These are phyloP conservation scores for Vulpes ferrilata DNA, from an alignment of 2,113 vertebrate genomes.

Conservation along the genomic window DNA sequence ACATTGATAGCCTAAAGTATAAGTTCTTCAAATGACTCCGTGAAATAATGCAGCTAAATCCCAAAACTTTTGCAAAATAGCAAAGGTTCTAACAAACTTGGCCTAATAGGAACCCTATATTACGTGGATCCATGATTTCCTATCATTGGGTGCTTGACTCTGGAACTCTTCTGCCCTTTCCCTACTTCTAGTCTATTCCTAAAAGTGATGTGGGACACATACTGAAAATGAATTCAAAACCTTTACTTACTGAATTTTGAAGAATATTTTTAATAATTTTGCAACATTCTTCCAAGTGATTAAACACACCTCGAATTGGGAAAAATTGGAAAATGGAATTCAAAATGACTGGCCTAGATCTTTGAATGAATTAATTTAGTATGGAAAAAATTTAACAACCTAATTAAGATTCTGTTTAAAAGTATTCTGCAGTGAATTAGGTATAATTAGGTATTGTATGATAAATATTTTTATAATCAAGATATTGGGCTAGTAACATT, in stretches of 20 bases:
- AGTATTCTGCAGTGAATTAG: background rate
- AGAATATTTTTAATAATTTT: slow-evolving; percentile 17
- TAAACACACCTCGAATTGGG: background rate
- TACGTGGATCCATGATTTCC: accelerated
- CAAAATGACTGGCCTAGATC: slow-evolving; percentile 40
- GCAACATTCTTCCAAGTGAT: background rate
- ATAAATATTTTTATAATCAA: slow-evolving; percentile 45
- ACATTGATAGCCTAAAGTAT: background rate
- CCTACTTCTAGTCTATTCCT: background rate
- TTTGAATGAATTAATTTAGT: background rate
- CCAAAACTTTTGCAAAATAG: background rate
- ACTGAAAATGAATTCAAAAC: background rate
- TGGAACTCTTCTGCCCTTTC: background rate
- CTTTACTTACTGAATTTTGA: background rate
- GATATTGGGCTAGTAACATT: background rate
- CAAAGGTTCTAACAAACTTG: background rate
- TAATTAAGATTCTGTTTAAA: slow-evolving; percentile 6
- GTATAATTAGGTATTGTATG: background rate
- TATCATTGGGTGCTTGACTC: background rate
- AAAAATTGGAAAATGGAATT: background rate
- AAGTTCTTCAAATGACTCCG: slow-evolving; percentile 8
- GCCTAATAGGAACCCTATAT: background rate
- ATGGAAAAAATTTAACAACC: background rate
- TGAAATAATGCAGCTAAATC: background rate
- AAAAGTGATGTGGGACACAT: background rate